Base-by-base conservation (phyloP, 2,797 vertebrate species). In the Spondyliosoma cantharus region DNA sequence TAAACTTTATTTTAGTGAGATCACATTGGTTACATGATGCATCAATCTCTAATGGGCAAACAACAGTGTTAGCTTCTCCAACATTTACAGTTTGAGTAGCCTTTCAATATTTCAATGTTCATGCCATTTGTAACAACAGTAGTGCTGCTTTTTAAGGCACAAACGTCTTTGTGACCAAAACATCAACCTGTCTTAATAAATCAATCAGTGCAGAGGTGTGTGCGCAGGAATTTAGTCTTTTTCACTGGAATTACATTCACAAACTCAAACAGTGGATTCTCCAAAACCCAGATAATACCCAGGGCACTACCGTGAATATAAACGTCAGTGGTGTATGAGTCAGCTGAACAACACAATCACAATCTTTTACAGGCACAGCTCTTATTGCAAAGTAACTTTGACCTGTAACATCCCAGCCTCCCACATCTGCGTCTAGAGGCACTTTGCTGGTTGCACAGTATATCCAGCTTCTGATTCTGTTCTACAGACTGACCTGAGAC, bases 391-490 rank as follows among this genome's bases (percentile, higher is more conserved):
- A 77, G 52, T 43, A 42, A 29, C 69, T 73, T 24, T 85, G 60
- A 76, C 74, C 61, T 76, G 63, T 71, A 71, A 57, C 24, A 42
- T 74, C 48, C 13, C 54, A 42, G 32, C 74, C 70, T 82, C 87
- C 73, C 71, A 86, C 75, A 54, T 27, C 15, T 24, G 14, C 3
- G 0, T 83, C 79, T 71, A 45, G 6, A 71, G 78, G 74, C 71
- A 24, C 20, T 72, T 48, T 37, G 13, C n/a, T 61, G 25, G 77
- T 69, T 65, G 19, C 0, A 3, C 25, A 15, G 11, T 66, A 2
- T 46, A 75, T 69, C 59, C 50, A 48, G 83, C 60, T 71, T 80
- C 42, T 66, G 53, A 86, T 59, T 46, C 14, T 68, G 46, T 71
- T 84, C 58, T 56, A 32, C 22, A 57, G 71, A 64, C 43, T 81